Base-by-base conservation (phyloP, 2,888 invertebrate species). In the Cephus pygmeus region DNA sequence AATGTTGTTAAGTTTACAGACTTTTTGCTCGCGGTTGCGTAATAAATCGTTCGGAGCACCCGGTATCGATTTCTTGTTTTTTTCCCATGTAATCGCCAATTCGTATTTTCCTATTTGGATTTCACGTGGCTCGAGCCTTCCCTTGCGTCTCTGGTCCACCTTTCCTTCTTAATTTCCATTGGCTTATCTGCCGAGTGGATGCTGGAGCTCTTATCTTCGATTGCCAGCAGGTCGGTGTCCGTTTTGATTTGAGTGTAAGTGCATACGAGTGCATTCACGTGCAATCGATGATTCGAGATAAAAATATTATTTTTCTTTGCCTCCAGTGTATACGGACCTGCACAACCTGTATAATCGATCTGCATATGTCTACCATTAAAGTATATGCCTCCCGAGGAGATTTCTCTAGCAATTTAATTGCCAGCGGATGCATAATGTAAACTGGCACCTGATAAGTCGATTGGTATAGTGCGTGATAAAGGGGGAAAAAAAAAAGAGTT, bases 1-100 rank as follows among this genome's bases (percentile, higher is more conserved):
- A 71, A 34, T 71, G 71, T 34, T 71, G 33, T 71, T 71, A 71
- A 33, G 71, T 31, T 71, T 31, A 15, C 71, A 71, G 71, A 23
- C 71, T 71, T 71, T 71, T 71, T 71, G 31, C 71, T 71, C 12
- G 12, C 4, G 31, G 71, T 34, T 23, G 9, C 6, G 23, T 71
- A 31, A 71, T 71, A 71, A 71, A 71, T 71, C 71, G 31, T 71
- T 71, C 1, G 3, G 23, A 71, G 34, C 34, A 30, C 12, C 35
- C n/a, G 78, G 36, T 1, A 33, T 75, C 69, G 73, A 30, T 11
- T 33, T 12, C 35, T 34, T 34, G 11, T 11, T 35, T n/a, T 34
- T 23, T 33, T 15, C 33, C n/a, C 34, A 1, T 75, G 34, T 12
- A 75, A n/a, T 30, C 12, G 15, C 11, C 11, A 36, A 31, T 9